Conservation (phyloP, 2,113 vertebrate genomes). For the Galeopterus variegatus region DNA sequence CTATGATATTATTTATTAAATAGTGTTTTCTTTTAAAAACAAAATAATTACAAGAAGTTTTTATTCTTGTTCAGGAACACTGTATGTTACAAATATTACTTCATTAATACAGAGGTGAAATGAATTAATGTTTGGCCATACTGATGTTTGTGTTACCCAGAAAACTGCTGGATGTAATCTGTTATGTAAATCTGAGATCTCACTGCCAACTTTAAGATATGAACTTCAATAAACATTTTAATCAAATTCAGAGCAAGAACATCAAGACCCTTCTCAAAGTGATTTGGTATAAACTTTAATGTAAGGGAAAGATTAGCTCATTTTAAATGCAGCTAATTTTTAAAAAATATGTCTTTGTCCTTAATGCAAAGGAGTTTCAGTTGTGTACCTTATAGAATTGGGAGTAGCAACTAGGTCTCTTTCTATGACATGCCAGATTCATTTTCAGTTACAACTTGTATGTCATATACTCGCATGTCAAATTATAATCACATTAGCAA, state of each 20-base stretch:
- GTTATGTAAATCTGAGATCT: slow-evolving; percentile 33
- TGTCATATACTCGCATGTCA: slow-evolving; percentile 22
- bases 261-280: neutral
- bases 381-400: neutral
- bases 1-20: neutral
- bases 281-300: neutral
- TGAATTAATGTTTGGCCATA: neutral
- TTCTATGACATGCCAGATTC: neutral
- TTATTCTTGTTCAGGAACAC: slow-evolving; percentile 34
- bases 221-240: slow-evolving; percentile 66
- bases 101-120: slow-evolving; percentile 43
- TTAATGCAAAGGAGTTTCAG: neutral
- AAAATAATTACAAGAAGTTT: slow-evolving; percentile 31
- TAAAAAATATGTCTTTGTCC: neutral
- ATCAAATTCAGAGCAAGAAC: slow-evolving; percentile 64
- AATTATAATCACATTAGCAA: neutral
- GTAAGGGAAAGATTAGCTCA: neutral
- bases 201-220: neutral
- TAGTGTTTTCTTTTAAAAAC: slow-evolving; percentile 53
- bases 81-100: slow-evolving; percentile 9
- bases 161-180: slow-evolving; percentile 41
- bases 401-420: neutral
- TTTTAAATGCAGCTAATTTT: slow-evolving; percentile 50
- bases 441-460: neutral
- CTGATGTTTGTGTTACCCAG: slow-evolving; percentile 25